Conservation (phyloP, 2,797 vertebrate genomes). For the Neoniphon sammara region DNA sequence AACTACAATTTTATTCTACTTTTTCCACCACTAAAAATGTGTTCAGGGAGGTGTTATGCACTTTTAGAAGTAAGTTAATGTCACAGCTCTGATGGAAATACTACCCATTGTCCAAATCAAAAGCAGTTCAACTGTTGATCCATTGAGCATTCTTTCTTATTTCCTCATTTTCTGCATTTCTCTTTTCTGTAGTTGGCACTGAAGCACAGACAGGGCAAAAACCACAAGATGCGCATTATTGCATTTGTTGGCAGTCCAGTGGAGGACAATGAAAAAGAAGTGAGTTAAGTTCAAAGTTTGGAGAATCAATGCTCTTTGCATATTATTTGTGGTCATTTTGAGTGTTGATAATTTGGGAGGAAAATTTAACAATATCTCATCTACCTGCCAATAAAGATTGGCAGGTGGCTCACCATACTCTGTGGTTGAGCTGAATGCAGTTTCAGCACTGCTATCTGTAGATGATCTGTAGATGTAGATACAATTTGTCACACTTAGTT, state of each 20-base stretch:
- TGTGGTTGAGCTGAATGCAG: not conserved
- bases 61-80: not conserved
- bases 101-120: too few species aligned
- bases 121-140: not conserved
- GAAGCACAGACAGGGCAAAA: slow-evolving; percentile 96
- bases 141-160: not conserved
- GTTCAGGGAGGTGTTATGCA: not conserved
- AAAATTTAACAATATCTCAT: not conserved
- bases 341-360: not conserved
- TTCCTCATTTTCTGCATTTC: not conserved
- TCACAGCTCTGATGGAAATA: too few species aligned
- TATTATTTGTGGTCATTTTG: not conserved
- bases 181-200: slow-evolving; percentile 86
- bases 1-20: slow-evolving; percentile 82
- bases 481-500: not conserved
- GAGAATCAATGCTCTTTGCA: not conserved
- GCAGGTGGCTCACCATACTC: not conserved
- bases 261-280: slow-evolving; percentile 94
- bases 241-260: slow-evolving; percentile 96
- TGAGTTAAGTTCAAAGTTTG: slow-evolving; percentile 67
- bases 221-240: slow-evolving; percentile 97
- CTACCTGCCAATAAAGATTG: not conserved
- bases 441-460: too few species aligned
- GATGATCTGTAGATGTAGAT: not conserved
- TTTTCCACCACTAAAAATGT: not conserved